Evolutionary conservation across 2,797 vertebrate species (phyloP), one percentile per base, ranked within the genome.

Genomic region (Huso huso): DNA sequence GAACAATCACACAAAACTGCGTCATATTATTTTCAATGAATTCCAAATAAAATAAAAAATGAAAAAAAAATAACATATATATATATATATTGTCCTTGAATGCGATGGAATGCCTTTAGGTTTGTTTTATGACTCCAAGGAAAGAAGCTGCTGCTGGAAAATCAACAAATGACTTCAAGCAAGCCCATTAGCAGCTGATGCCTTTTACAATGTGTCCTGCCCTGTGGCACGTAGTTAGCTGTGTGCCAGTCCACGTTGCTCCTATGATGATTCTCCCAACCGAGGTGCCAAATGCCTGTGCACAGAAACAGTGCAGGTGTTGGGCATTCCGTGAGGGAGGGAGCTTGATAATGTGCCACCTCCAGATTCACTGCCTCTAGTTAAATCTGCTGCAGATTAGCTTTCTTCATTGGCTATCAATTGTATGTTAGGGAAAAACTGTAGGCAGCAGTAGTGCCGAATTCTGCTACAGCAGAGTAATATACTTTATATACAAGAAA

Each of bases 251-350:
- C 50, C 68, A 70, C 37, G 37, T 37, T 37, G 37, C 37, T 37
- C 37, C 37, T 37, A 5, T 37, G 37, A 37, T 37, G 4, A 80
- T 74, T 79, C 77, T 76, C 71, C 79, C 74, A 82, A 79, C 81
- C 77, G 78, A 73, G 75, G 68, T 73, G 75, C 62, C 77, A 58
- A 76, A 74, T 81, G 74, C 74, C 79, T 75, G 83, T 82, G 82
- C 75, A 80, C 81, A 85, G 87, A 75, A 70, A 74, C 72, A 76
- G 77, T 72, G 79, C 87, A 85, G 80, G 82, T 88, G 84, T 87
- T 86, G n/a, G n/a, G 8, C 4, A 7, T 0, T 37, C 15, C 62
- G 37, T 37, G 37, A 37, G 5, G 88, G 89, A 86, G 85, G 85
- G 77, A 80, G 79, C n/a, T 66, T 69, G 78, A 81, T 80, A 76